These are phyloP conservation scores for Heliconius melpomene DNA, from an alignment of 1,140 invertebrate genomes.

Conservation along the genomic window DNA sequence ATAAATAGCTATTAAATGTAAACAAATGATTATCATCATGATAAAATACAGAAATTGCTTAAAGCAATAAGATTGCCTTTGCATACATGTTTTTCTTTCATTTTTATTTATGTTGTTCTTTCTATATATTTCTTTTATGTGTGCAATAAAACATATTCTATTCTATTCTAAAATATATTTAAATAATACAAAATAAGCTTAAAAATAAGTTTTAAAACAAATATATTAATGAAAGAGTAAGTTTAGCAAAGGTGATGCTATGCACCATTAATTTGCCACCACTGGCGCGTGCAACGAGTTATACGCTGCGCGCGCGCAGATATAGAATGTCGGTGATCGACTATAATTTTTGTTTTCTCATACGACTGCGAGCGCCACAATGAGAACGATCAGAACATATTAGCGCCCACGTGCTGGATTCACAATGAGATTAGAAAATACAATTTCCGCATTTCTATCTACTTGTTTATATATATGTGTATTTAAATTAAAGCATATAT, in stretches of 20 bases:
- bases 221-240: slow-evolving; percentile 22
- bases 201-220: background rate
- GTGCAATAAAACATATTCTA: too few relatives aligned
- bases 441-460: slow-evolving; percentile 7
- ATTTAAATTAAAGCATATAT: too few relatives aligned
- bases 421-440: slow-evolving; percentile 24
- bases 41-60: too few relatives aligned
- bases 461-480: background rate
- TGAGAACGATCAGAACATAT: slow-evolving; percentile 41
- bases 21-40: too few relatives aligned
- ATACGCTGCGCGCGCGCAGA: slow-evolving; percentile 66
- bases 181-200: background rate
- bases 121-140: too few relatives aligned
- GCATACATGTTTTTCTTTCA: too few relatives aligned
- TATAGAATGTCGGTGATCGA: slow-evolving; percentile 78
- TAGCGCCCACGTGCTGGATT: slow-evolving; percentile 28
- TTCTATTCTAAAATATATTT: background rate
- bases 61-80: too few relatives aligned
- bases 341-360: slow-evolving; percentile 79
- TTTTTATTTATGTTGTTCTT: too few relatives aligned
- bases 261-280: slow-evolving; percentile 60
- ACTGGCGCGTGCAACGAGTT: slow-evolving; percentile 77
- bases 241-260: slow-evolving; percentile 40
- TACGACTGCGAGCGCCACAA: slow-evolving; percentile 54
- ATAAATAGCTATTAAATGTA: too few relatives aligned